Percentiles rank a stretch among this genome's conserved stretches.
Conservation (phyloP, 2,888 invertebrate species). For the Seira ritae region DNA sequence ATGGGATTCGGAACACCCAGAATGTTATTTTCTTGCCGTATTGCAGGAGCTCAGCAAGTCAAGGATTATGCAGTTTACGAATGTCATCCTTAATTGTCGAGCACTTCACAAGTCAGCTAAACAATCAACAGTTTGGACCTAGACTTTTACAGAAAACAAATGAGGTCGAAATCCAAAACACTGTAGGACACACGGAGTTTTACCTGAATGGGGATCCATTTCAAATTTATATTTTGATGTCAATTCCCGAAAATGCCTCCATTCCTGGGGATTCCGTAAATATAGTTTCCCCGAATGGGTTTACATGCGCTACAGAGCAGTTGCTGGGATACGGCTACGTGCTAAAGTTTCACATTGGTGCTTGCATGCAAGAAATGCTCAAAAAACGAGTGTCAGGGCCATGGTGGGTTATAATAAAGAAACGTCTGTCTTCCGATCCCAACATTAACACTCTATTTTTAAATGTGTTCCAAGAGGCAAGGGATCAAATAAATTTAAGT, state of each 20-base stretch:
- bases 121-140: conserved; percentile 32
- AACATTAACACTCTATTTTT: neutral
- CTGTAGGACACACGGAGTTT: neutral
- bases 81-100: conserved; percentile 50
- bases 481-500: too few species aligned
- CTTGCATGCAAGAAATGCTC: too few species aligned
- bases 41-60: conserved; percentile 15
- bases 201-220: neutral
- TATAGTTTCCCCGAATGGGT: neutral
- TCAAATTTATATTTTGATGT: conserved; percentile 15
- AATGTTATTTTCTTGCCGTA: conserved; percentile 59
- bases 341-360: too few species aligned
- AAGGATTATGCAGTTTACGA: conserved; percentile 2
- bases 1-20: conserved; percentile 62
- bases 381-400: too few species aligned
- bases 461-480: conserved; percentile 22
- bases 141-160: conserved; percentile 50
- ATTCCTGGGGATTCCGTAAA: neutral
- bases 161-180: neutral
- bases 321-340: conserved; percentile 13
- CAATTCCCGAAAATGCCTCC: neutral
- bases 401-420: too few species aligned
- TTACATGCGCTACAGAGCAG: neutral
- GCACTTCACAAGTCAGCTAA: conserved; percentile 44
- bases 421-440: neutral